A percentile compares a stretch with the other conserved stretches of the same genome.
phyloP scores from a whole-genome alignment of 2,797 vertebrate species.

The Lepilemur septentrionalis region DNA sequence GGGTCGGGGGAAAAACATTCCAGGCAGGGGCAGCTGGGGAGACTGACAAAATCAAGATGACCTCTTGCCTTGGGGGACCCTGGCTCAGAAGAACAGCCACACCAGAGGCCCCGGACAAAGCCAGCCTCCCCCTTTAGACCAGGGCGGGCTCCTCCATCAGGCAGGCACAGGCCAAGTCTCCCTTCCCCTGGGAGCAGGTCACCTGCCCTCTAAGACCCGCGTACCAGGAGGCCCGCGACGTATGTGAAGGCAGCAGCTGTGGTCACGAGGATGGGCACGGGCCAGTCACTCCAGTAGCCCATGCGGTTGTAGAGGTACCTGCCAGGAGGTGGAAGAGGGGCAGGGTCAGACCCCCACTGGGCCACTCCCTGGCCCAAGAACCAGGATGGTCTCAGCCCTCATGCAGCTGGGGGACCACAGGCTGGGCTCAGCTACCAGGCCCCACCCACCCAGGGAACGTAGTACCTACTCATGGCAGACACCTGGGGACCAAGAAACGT shows the following conservation, averaged over 20 bases:
- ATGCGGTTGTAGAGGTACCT: conserved; percentile 96
- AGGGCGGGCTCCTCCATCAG: neutral
- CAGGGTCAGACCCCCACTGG: neutral
- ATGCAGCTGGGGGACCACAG: neutral
- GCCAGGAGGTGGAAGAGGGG: conserved; percentile 60
- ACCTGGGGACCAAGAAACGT: neutral
- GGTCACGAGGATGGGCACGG: conserved; percentile 91
- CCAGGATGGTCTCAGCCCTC: neutral
- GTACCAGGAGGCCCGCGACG: conserved; percentile 92
- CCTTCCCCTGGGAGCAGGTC: neutral
- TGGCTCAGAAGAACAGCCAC: neutral
- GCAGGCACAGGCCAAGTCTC: neutral
- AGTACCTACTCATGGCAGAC: neutral
- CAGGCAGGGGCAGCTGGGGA: neutral
- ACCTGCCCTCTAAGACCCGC: neutral
- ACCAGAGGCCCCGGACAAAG: neutral
- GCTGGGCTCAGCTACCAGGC: neutral
- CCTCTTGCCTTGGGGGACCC: neutral
- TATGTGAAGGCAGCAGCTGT: conserved; percentile 93
- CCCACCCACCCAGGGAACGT: fast-evolving
- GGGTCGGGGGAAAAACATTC: neutral
- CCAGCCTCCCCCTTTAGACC: neutral
- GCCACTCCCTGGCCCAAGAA: neutral
- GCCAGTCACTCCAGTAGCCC: conserved; percentile 96
- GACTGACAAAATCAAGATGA: neutral